Evolutionary conservation across 2,113 vertebrate species (phyloP).

Genomic region (Mellivora capensis): DNA sequence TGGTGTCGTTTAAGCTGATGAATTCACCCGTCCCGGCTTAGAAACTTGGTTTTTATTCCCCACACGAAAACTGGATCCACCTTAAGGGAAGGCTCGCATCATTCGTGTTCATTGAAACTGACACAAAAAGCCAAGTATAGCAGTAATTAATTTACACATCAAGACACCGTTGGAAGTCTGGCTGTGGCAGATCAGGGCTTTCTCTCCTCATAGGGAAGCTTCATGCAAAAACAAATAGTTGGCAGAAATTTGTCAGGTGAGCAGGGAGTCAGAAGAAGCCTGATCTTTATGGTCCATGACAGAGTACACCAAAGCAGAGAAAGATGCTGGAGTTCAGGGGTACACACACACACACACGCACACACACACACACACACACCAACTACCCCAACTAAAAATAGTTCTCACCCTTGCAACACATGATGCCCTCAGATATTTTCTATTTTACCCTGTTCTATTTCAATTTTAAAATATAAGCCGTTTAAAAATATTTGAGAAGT

Average conservation of each 20-base stretch:
- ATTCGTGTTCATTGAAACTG: background rate
- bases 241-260: background rate
- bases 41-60: background rate
- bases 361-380: background rate
- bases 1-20: background rate
- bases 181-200: background rate
- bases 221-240: conserved; percentile 10
- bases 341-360: background rate
- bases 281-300: background rate
- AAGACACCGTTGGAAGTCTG: background rate
- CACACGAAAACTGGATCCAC: background rate
- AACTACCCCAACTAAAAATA: background rate
- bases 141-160: background rate
- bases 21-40: background rate
- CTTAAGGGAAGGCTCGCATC: background rate
- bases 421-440: background rate
- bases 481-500: background rate
- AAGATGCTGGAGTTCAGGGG: background rate
- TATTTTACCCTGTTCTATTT: background rate
- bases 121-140: background rate
- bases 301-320: background rate
- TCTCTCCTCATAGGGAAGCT: background rate
- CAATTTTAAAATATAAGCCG: background rate
- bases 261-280: background rate
- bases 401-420: background rate